Conservation (phyloP, 2,113 vertebrate genomes). For the Hemiscyllium ocellatum region DNA sequence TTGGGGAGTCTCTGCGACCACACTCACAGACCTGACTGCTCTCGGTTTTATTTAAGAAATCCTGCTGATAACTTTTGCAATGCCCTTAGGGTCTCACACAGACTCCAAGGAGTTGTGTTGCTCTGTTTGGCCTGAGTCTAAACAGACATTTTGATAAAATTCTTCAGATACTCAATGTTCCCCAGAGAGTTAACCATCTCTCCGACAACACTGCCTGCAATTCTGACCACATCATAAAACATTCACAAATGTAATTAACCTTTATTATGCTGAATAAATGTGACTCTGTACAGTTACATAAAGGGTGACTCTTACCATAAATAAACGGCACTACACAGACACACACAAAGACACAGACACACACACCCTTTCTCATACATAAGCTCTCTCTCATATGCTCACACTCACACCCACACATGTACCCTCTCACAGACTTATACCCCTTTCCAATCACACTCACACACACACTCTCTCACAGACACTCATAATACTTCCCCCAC, state of each 20-base stretch:
- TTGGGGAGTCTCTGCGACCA: neutral
- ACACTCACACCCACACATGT: no score
- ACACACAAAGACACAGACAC: no score
- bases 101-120: neutral
- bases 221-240: neutral
- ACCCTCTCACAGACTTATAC: no score
- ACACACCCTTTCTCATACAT: no score
- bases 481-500: no score
- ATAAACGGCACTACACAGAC: no score
- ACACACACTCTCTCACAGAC: no score
- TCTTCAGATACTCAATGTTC: neutral
- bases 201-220: neutral
- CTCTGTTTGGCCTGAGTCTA: neutral
- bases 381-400: no score
- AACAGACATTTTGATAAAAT: neutral
- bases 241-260: neutral
- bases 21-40: neutral
- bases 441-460: no score
- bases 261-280: neutral
- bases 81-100: neutral
- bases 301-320: no score
- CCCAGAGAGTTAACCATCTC: neutral
- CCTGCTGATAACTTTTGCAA: neutral
- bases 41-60: neutral
- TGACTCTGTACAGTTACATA: neutral